Evolutionary conservation across 2,888 invertebrate species (phyloP).

Genomic region (Parnassius orleans): DNA sequence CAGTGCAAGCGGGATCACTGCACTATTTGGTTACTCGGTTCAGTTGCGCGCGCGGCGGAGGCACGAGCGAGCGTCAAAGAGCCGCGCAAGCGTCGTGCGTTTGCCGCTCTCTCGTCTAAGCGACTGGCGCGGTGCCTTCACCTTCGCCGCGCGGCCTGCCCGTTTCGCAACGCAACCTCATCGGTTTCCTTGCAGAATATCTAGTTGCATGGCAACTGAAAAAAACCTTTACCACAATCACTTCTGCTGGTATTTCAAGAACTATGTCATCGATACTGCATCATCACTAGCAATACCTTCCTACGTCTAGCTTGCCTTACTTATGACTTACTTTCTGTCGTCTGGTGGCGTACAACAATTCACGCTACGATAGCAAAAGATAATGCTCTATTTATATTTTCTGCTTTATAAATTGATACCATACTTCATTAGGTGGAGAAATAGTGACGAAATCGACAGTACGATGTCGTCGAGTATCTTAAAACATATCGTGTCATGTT

Average conservation of each 20-base stretch:
- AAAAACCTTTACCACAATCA: constrained; percentile 42
- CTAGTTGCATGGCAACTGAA: constrained; percentile 77
- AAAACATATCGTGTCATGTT: constrained; percentile 25
- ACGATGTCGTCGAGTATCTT: constrained; percentile 9
- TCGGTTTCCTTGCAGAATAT: constrained; percentile 69
- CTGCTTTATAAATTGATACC: constrained; percentile 1
- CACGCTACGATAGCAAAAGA: constrained; percentile 9
- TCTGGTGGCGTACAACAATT: background rate
- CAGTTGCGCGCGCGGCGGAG: constrained; percentile 44
- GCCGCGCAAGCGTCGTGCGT: constrained; percentile 45
- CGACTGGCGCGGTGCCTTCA: constrained; percentile 62
- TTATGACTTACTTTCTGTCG: too few relatives aligned
- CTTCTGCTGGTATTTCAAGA: background rate
- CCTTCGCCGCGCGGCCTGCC: constrained; percentile 59
- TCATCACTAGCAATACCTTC: constrained; percentile 6
- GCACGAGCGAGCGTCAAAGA: constrained; percentile 30
- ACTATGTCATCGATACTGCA: constrained; percentile 5
- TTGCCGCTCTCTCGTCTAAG: constrained; percentile 64
- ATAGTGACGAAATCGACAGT: constrained; percentile 11
- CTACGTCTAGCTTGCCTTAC: background rate
- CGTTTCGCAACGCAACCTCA: constrained; percentile 57
- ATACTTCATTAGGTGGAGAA: constrained; percentile 1
- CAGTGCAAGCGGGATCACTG: constrained; percentile 40
- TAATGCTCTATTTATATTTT: constrained; percentile 6
- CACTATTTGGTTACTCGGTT: constrained; percentile 22